A percentile compares a stretch with the other conserved stretches of the same genome.
Conservation (phyloP, 2,888 invertebrate genomes). For the Polymixis lichenea region DNA sequence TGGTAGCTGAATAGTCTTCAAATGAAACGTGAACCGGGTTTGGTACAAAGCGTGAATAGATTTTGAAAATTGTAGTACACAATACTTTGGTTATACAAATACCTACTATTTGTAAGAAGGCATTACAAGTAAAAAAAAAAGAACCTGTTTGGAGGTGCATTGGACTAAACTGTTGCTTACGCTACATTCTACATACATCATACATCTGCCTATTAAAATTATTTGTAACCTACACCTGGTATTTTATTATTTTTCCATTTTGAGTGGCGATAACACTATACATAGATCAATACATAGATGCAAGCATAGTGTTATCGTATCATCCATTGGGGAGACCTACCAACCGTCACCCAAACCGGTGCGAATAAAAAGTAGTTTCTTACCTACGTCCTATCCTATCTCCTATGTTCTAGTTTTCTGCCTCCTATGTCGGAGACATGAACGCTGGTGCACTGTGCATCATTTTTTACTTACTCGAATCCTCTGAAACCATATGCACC, state of each 20-base stretch:
- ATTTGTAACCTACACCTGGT: background rate
- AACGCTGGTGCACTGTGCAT: background rate
- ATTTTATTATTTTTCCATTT: background rate
- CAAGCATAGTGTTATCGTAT: background rate
- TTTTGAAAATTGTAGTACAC: background rate
- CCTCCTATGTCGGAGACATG: background rate
- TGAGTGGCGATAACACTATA: background rate
- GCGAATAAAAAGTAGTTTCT: background rate
- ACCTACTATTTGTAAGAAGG: too few relatives aligned
- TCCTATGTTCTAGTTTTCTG: too few relatives aligned
- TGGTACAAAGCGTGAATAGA: background rate
- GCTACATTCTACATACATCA: too few relatives aligned
- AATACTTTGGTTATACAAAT: background rate
- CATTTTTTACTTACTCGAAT: background rate
- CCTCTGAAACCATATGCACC: background rate
- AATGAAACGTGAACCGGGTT: background rate
- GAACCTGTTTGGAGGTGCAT: too few relatives aligned
- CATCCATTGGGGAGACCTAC: background rate
- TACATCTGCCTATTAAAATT: background rate
- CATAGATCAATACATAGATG: background rate
- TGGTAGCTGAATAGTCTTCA: background rate
- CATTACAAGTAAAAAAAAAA: too few relatives aligned
- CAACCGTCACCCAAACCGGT: background rate
- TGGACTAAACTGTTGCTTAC: too few relatives aligned
- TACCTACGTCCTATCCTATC: background rate